phyloP scores from a whole-genome alignment of 2,797 vertebrate species.

The Pipistrellus kuhlii region DNA sequence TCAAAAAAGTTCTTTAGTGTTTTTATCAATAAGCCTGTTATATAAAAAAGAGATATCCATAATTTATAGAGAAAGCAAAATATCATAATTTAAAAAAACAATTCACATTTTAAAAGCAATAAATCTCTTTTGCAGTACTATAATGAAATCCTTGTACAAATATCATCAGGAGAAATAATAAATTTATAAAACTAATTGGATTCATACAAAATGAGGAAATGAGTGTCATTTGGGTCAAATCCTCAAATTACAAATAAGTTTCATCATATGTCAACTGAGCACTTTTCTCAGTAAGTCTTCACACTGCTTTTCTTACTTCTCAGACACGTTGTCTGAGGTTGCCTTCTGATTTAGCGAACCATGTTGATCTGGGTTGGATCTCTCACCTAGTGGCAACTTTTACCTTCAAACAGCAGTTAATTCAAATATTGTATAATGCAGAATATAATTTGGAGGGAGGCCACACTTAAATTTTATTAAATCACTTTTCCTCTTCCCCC shows the following conservation, averaged over 20 bases:
- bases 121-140: conserved; percentile 80
- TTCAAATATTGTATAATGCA: conserved; percentile 78
- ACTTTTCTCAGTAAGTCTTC: conserved; percentile 87
- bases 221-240: conserved; percentile 87
- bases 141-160: conserved; percentile 79
- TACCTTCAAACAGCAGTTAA: conserved; percentile 80
- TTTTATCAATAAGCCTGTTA: conserved; percentile 51
- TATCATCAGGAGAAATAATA: conserved; percentile 82
- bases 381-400: conserved; percentile 78
- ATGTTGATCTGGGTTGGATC: conserved; percentile 82
- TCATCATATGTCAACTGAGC: conserved; percentile 87
- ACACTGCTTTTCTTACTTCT: conserved; percentile 82
- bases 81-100: conserved; percentile 81
- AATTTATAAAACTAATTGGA: conserved; percentile 85
- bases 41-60: conserved; percentile 68
- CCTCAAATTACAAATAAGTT: conserved; percentile 88
- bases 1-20: not conserved
- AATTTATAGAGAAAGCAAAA: conserved; percentile 74
- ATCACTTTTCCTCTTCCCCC: conserved; percentile 60
- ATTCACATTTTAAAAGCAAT: conserved; percentile 81
- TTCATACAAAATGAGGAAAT: conserved; percentile 85
- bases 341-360: conserved; percentile 84
- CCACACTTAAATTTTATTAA: conserved; percentile 8
- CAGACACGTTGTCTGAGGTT: conserved; percentile 80
- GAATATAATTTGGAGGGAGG: conserved; percentile 76